Percentiles rank a stretch among this genome's conserved stretches.
These are phyloP conservation scores for Enchytraeus crypticus DNA, from an alignment of 2,888 invertebrate genomes.

Conservation along the genomic window DNA sequence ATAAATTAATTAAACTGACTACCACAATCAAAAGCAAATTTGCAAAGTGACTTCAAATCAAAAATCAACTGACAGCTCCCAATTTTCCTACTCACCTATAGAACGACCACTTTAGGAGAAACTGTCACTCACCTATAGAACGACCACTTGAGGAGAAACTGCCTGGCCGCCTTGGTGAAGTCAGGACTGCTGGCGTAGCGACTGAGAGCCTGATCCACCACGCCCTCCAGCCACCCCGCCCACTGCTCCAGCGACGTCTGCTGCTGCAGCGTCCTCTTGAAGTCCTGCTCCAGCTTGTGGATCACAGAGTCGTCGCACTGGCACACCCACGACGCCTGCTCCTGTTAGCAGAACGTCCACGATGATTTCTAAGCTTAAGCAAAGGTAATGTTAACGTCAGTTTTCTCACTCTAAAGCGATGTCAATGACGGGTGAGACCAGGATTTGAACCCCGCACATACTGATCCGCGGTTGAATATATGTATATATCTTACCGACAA, in stretches of 20 bases:
- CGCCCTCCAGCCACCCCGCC: constrained; percentile 92
- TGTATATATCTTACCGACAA: too few relatives aligned
- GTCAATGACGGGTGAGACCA: too few relatives aligned
- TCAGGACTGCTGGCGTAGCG: constrained; percentile 64
- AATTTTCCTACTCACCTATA: constrained; percentile 79
- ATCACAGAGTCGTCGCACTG: constrained; percentile 81
- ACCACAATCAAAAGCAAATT: too few relatives aligned
- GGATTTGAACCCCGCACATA: too few relatives aligned
- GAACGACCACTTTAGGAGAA: constrained; percentile 96
- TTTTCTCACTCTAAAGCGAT: too few relatives aligned
- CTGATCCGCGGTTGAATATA: too few relatives aligned
- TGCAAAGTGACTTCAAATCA: too few relatives aligned
- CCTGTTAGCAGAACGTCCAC: constrained; percentile 39
- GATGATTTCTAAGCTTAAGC: too few relatives aligned
- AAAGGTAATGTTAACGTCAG: too few relatives aligned
- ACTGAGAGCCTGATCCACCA: constrained; percentile 79
- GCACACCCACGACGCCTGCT: constrained; percentile 92
- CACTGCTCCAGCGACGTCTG: constrained; percentile 91
- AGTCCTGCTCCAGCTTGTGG: constrained; percentile 79
- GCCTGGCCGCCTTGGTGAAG: constrained; percentile 53
- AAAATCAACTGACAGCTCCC: too few relatives aligned
- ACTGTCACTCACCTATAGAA: constrained; percentile 86
- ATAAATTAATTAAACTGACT: too few relatives aligned
- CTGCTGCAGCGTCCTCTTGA: constrained; percentile 59
- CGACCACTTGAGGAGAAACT: constrained; percentile 95